Conservation (phyloP, 2,113 vertebrate species). For the Mungos mungo region DNA sequence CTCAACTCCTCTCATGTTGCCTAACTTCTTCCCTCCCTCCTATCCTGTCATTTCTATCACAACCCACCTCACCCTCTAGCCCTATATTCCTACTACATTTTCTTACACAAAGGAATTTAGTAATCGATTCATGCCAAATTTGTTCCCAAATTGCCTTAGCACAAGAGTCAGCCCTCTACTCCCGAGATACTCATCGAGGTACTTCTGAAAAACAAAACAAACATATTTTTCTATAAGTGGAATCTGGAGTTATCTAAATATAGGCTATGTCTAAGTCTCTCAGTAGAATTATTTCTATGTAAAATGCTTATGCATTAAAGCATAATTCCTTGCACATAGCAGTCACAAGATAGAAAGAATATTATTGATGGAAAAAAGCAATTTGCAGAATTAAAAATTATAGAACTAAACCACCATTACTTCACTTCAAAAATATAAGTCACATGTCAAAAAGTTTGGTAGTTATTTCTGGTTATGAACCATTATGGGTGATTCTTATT, state of each 20-base stretch:
- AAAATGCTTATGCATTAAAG: background rate
- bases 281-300: background rate
- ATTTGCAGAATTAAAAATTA: background rate
- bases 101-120: background rate
- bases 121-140: background rate
- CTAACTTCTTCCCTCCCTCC: background rate
- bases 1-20: background rate
- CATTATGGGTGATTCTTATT: background rate
- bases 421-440: background rate
- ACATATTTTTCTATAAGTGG: background rate
- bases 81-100: background rate
- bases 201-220: background rate
- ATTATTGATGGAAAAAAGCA: background rate
- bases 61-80: background rate
- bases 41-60: background rate
- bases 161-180: background rate
- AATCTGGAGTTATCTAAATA: background rate
- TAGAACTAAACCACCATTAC: background rate
- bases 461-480: background rate
- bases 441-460: background rate
- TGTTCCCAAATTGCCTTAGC: background rate
- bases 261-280: background rate
- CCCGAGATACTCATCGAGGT: background rate
- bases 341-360: background rate
- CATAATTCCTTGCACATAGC: background rate